Conservation (phyloP, 2,797 vertebrate genomes). For the Melanogrammus aeglefinus region DNA sequence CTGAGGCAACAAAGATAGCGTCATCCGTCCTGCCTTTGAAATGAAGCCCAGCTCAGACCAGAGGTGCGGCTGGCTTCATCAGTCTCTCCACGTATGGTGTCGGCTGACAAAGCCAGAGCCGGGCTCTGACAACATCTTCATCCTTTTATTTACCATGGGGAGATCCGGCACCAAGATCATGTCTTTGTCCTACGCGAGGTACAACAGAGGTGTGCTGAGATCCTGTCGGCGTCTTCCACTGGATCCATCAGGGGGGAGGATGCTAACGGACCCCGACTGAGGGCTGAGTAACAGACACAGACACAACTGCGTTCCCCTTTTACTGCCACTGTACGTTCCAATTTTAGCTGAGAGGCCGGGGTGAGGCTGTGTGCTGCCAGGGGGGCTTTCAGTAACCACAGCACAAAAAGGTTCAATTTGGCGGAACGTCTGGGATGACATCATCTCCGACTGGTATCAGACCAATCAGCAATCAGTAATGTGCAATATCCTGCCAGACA, state of each 20-base stretch:
- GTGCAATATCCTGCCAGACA: background rate
- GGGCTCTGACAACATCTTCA: background rate
- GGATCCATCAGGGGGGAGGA: background rate
- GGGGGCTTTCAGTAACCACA: background rate
- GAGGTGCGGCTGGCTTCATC: background rate
- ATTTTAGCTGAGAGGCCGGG: background rate
- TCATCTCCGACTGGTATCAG: background rate
- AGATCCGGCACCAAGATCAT: background rate
- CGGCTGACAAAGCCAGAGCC: background rate
- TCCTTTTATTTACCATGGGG: conserved; percentile 2
- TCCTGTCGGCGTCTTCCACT: background rate
- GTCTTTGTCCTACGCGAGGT: background rate
- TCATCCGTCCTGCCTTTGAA: background rate
- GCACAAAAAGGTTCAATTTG: background rate
- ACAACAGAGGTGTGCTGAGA: background rate
- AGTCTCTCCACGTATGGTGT: background rate
- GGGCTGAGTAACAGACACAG: background rate
- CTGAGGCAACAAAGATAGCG: background rate
- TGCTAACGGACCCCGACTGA: background rate
- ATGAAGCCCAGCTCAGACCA: background rate
- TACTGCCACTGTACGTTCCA: background rate
- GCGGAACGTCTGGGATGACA: background rate
- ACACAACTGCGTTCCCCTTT: background rate
- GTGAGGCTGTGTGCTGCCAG: background rate
- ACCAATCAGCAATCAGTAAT: background rate